Conservation (phyloP, 2,113 vertebrate species). For the Albula goreensis region DNA sequence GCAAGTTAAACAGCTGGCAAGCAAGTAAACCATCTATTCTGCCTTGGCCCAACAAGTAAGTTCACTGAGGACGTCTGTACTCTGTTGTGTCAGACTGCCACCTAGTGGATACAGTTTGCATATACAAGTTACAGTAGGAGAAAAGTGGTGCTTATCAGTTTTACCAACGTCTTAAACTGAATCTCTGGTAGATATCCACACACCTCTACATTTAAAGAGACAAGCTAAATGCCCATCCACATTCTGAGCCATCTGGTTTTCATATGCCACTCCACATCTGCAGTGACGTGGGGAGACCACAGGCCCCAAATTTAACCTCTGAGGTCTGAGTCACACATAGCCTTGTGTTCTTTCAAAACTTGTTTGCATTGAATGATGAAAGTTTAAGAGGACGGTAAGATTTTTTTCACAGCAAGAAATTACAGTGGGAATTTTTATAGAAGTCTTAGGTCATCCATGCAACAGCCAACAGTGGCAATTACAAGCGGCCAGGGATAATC, state of each 20-base stretch:
- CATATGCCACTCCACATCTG: not conserved
- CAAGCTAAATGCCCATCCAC: not conserved
- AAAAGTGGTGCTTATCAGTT: not conserved
- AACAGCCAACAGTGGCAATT: not conserved
- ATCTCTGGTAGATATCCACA: not conserved
- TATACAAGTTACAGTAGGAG: not conserved
- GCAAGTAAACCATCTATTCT: too few relatives aligned
- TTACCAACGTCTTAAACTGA: not conserved
- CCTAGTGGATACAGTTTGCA: not conserved
- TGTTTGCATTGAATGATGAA: not conserved
- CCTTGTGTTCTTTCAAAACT: not conserved
- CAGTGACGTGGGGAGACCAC: not conserved
- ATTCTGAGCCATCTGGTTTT: not conserved
- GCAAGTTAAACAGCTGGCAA: too few relatives aligned
- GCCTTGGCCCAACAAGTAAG: not conserved
- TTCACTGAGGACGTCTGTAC: not conserved
- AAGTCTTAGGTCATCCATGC: not conserved
- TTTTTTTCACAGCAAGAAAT: constrained; percentile 37
- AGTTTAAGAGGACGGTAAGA: not conserved
- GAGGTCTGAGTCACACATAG: not conserved
- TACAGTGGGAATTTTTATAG: constrained; percentile 23
- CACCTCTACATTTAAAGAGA: not conserved
- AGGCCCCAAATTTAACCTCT: not conserved
- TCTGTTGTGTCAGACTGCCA: not conserved
- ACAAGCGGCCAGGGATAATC: not conserved